Base-by-base conservation (phyloP, 2,888 invertebrate species). In the Drosophila niveifrons region DNA sequence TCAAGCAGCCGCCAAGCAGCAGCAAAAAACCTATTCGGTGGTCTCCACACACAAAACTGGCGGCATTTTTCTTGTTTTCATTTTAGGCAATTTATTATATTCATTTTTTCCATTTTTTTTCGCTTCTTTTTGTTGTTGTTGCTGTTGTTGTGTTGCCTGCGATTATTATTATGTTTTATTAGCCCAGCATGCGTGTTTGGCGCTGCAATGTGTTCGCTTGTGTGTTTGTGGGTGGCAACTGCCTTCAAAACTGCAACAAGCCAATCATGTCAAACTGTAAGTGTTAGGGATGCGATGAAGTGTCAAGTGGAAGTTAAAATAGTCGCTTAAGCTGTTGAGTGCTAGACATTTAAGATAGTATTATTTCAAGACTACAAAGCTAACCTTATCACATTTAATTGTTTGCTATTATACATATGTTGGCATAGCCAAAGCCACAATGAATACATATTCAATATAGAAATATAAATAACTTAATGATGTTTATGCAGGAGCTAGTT, bases 1-100 rank as follows among this genome's bases (percentile, higher is more conserved):
- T 85, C 85, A 82, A 75, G 66, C 77, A 78, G 78, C 85, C 83
- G 80, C 83, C 80, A 76, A 66, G 65, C 56, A 36, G 34, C 65
- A 52, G 50, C 56, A 68, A 79, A 80, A 57, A 57, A 74, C 67
- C 82, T 82, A 82, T 80, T 72, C 78, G 82, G 76, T 84, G 82
- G 82, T 82, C 57, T 57, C 23, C 47, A 34, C 34, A 36, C 23
- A 23, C 23, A 23, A 23, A 36, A 56, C 78, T 82, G 85, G 69
- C 85, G 82, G 82, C 80, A 80, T 82, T 78, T 77, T 77, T 72
- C 75, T 71, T 75, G 66, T 82, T 57, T 72, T 67, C 65, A 73
- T 81, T 76, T 75, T 72, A 23, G 71, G 63, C 75, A 66, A 79
- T 72, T 72, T 79, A 76, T 81, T 79, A 64, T 56, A 57, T 64